phyloP scores from a whole-genome alignment of 2,888 invertebrate genomes.

The Limnephilus marmoratus region DNA sequence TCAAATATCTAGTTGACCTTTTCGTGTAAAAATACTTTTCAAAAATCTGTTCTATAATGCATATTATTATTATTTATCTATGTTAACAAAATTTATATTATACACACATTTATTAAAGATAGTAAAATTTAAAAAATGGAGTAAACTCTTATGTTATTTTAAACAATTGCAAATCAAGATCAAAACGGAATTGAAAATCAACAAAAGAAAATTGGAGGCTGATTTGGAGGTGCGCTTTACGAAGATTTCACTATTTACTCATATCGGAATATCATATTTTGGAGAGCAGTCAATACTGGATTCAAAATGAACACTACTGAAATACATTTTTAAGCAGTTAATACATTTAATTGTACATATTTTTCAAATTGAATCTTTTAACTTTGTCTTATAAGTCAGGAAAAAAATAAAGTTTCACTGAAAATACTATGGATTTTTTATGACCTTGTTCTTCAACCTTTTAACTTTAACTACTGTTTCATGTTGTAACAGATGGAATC shows the following conservation, averaged over 20 bases:
- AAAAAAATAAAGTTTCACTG: constrained; percentile 46
- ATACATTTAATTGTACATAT: not conserved
- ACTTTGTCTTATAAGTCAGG: constrained; percentile 39
- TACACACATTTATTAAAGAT: not conserved
- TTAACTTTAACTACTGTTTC: constrained; percentile 15
- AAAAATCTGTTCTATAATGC: not conserved
- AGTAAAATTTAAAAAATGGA: not conserved
- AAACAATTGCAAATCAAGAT: not conserved
- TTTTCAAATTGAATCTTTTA: constrained; percentile 12
- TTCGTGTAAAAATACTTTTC: too few species aligned
- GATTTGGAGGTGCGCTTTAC: not conserved
- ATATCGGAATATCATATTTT: not conserved
- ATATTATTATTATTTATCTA: not conserved
- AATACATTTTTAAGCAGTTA: not conserved
- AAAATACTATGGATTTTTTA: constrained; percentile 43
- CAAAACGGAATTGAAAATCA: not conserved
- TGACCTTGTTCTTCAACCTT: constrained; percentile 42
- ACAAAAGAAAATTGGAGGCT: not conserved
- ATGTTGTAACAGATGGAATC: constrained; percentile 29
- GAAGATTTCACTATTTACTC: not conserved
- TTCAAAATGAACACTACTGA: not conserved
- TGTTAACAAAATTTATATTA: not conserved
- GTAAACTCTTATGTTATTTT: not conserved
- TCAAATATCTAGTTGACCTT: not conserved
- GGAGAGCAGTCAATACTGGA: not conserved